Base-by-base conservation (phyloP, 2,888 invertebrate genomes). In the Macaria liturata region DNA sequence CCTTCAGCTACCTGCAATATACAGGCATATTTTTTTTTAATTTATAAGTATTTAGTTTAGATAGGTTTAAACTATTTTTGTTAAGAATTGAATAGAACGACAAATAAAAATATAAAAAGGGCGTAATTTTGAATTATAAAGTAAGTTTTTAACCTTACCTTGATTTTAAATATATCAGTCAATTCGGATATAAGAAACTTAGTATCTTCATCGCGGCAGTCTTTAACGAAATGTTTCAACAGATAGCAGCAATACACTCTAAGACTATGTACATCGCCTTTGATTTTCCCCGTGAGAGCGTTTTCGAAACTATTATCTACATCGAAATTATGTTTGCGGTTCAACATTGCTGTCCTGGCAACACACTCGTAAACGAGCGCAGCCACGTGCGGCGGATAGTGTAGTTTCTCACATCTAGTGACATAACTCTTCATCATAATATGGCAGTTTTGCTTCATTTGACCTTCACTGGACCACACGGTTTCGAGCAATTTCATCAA, bases 401-500 rank as follows among this genome's bases (percentile, higher is more conserved):
- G 85, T 51, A 75, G 68, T 32, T 84, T 84, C 46, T 81, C 76
- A 64, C 86, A 86, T 32, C 88, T 75, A 32, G 81, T 78, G 47
- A 91, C 69, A 61, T 88, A 91, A 50, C 90, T 81, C 57, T 75
- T 83, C 4, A 92, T 74, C 88, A 91, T 90, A 37, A 92, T 91
- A 44, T 78, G 69, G 68, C 90, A 88, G 70, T 92, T 92, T 46
- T 84, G 79, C 60, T 80, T 84, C 64, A 81, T 80, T 6, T 74
- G 74, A 49, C 70, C 76, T 20, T 83, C 79, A 30, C 74, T 67
- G 4, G 66, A 51, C 82, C 85, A 87, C 39, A 91, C 74, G 8
- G 70, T 68, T 34, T 86, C 82, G 7, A 92, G 75, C 61, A 90
- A 78, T 47, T 72, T 71, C 9, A 78, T 63, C 51, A 92, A 71